Percentiles rank a stretch among this genome's conserved stretches.
These are phyloP conservation scores for Allacma fusca DNA, from an alignment of 2,888 invertebrate species.

Conservation along the genomic window DNA sequence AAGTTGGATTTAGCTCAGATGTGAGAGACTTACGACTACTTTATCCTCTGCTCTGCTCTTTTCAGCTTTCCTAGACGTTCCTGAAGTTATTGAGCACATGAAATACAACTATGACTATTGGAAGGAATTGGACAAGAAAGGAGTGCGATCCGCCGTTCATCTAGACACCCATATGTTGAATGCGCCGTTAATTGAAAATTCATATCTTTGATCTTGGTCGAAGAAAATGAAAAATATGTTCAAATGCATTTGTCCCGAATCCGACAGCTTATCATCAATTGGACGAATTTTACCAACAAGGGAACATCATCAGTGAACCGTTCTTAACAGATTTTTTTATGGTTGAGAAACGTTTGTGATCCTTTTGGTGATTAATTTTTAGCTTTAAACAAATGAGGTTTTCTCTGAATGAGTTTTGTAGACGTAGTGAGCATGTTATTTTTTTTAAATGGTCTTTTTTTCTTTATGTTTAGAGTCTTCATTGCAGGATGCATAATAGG, in stretches of 20 bases:
- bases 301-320: no score
- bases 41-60: background rate
- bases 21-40: no score
- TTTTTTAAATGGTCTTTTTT: no score
- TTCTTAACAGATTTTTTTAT: no score
- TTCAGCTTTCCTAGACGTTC: conserved; percentile 90
- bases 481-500: no score
- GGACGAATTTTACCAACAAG: background rate
- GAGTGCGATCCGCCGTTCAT: conserved; percentile 56
- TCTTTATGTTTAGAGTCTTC: no score
- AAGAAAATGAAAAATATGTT: conserved; percentile 1
- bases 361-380: no score
- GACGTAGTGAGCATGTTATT: no score
- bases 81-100: conserved; percentile 85
- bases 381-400: no score
- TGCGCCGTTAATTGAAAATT: conserved; percentile 22
- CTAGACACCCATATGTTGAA: conserved; percentile 47
- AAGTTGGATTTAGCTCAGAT: no score
- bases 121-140: conserved; percentile 72
- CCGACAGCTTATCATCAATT: background rate
- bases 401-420: no score
- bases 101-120: conserved; percentile 88
- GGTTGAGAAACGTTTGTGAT: no score
- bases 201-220: conserved; percentile 34
- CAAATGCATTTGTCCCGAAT: conserved; percentile 18